phyloP scores from a whole-genome alignment of 2,113 vertebrate genomes.

The Eurypyga helias region DNA sequence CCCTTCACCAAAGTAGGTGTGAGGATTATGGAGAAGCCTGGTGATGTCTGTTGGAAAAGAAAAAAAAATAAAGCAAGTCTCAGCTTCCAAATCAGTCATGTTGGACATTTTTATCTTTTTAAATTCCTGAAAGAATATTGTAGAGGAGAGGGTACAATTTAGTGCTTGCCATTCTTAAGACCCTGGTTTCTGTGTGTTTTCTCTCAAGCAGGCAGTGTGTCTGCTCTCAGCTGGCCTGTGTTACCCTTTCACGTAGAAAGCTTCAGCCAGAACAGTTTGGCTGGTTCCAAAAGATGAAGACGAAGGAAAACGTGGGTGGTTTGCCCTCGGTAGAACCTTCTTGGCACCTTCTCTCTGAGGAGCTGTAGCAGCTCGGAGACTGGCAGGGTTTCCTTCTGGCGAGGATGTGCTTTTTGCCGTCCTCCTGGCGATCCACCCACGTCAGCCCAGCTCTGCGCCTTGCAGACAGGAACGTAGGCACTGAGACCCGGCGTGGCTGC shows the following conservation, averaged over 20 bases:
- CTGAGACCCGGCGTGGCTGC: background rate
- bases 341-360: slow-evolving; percentile 3
- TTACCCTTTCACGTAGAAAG: background rate
- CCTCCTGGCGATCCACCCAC: slow-evolving; percentile 31
- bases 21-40: background rate
- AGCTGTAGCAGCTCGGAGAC: background rate
- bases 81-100: background rate
- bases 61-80: background rate
- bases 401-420: slow-evolving; percentile 36
- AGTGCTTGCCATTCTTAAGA: rapidly evolving
- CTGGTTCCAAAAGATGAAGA: background rate
- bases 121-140: background rate
- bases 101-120: background rate
- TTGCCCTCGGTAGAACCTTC: slow-evolving; percentile 54
- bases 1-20: background rate
- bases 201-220: background rate
- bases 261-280: background rate
- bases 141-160: background rate
- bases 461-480: background rate
- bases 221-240: background rate
- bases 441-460: background rate
- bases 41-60: rapidly evolving
- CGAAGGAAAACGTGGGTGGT: background rate
- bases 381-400: slow-evolving; percentile 57
- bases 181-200: background rate